phyloP scores from a whole-genome alignment of 2,797 vertebrate species.

The Clamator glandarius region DNA sequence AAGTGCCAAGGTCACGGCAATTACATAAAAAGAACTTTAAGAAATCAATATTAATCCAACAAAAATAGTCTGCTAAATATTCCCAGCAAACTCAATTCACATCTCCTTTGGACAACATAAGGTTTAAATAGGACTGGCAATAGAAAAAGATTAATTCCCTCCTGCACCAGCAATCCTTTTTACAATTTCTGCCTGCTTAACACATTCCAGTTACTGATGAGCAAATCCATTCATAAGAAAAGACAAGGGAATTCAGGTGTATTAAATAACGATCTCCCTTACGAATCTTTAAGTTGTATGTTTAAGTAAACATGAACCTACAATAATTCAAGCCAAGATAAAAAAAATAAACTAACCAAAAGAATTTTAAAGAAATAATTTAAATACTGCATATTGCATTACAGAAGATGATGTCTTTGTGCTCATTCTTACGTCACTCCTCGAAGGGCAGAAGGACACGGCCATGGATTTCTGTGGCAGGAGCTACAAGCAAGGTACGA shows the following conservation, averaged over 20 bases:
- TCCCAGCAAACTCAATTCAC: neutral
- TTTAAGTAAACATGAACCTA: neutral
- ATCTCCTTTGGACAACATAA: neutral
- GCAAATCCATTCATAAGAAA: neutral
- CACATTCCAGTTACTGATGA: neutral
- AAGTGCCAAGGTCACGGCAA: neutral
- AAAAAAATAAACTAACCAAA: neutral
- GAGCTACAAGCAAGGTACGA: neutral
- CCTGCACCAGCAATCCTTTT: neutral
- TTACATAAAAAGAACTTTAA: constrained; percentile 7
- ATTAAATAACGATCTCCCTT: neutral
- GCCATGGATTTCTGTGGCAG: neutral
- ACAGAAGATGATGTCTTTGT: neutral
- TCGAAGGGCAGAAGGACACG: neutral
- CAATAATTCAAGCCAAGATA: neutral
- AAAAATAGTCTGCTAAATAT: neutral
- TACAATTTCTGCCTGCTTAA: neutral
- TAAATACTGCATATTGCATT: no score
- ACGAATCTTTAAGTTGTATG: neutral
- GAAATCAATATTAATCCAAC: constrained; percentile 36
- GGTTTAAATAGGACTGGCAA: neutral
- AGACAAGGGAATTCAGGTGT: neutral
- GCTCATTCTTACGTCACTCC: neutral
- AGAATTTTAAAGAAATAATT: neutral
- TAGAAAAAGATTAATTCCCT: neutral